Conservation (phyloP, 2,888 invertebrate species). For the Drosophila kuntzei region DNA sequence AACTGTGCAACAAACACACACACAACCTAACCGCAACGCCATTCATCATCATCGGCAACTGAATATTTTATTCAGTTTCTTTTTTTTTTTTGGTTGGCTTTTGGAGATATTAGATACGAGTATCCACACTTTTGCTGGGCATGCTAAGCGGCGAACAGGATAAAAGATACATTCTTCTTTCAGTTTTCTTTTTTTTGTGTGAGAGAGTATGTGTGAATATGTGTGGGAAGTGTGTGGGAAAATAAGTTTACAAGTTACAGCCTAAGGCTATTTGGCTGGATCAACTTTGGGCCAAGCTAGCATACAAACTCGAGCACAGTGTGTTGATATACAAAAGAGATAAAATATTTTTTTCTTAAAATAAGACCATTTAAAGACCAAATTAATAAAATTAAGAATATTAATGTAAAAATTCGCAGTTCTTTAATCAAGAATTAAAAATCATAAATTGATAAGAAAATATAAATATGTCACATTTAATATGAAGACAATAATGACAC, state of each 20-base stretch:
- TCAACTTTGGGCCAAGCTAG: slow-evolving; percentile 59
- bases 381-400: no score
- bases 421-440: no score
- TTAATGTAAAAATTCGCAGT: no score
- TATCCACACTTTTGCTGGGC: slow-evolving; percentile 42
- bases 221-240: slow-evolving; percentile 35
- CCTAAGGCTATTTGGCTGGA: slow-evolving; percentile 74
- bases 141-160: slow-evolving; percentile 57
- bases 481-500: no score
- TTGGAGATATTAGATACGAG: slow-evolving; percentile 47
- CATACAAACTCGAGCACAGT: slow-evolving; percentile 46
- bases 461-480: no score
- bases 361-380: no score
- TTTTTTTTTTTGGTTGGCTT: slow-evolving; percentile 25
- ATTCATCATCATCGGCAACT: slow-evolving; percentile 76
- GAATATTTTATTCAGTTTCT: slow-evolving; percentile 65
- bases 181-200: background rate
- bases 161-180: slow-evolving; percentile 57
- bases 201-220: slow-evolving; percentile 12
- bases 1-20: slow-evolving; percentile 19
- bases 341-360: no score
- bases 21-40: slow-evolving; percentile 51
- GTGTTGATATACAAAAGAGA: slow-evolving; percentile 6
- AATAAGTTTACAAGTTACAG: slow-evolving; percentile 76
- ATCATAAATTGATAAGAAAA: no score